These are phyloP conservation scores for Folsomia candida DNA, from an alignment of 2,888 invertebrate species.

Conservation along the genomic window DNA sequence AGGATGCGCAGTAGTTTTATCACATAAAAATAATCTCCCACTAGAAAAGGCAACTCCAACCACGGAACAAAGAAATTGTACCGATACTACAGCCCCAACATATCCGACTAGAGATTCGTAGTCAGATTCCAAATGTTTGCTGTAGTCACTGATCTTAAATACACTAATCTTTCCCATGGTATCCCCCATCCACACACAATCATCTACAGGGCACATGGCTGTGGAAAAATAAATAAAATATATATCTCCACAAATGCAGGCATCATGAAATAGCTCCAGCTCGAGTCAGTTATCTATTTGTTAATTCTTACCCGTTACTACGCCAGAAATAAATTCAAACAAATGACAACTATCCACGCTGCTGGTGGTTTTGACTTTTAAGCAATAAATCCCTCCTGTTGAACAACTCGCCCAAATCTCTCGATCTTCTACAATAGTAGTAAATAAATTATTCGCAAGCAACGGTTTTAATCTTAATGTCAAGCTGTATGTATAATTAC, in stretches of 20 bases:
- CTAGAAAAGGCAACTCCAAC: constrained; percentile 47
- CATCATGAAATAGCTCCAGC: no score
- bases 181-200: constrained; percentile 86
- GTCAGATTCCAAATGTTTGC: constrained; percentile 38
- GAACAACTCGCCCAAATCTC: constrained; percentile 51
- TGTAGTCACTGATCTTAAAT: constrained; percentile 41
- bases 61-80: constrained; percentile 37
- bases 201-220: constrained; percentile 72
- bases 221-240: constrained; percentile 23
- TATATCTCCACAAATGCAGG: no score
- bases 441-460: neutral
- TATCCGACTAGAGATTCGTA: constrained; percentile 48
- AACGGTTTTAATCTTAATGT: neutral
- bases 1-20: constrained; percentile 37
- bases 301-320: constrained; percentile 64
- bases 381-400: constrained; percentile 48
- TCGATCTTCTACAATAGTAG: constrained; percentile 44
- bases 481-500: constrained; percentile 50
- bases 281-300: constrained; percentile 63
- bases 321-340: constrained; percentile 49
- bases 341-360: constrained; percentile 44
- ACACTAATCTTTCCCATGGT: constrained; percentile 79
- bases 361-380: constrained; percentile 34
- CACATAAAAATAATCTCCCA: constrained; percentile 46
- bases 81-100: constrained; percentile 47